Evolutionary conservation across 35 echinoderm and acorn worm genomes (phyloP).

Genomic region (Chiridota heheva): DNA sequence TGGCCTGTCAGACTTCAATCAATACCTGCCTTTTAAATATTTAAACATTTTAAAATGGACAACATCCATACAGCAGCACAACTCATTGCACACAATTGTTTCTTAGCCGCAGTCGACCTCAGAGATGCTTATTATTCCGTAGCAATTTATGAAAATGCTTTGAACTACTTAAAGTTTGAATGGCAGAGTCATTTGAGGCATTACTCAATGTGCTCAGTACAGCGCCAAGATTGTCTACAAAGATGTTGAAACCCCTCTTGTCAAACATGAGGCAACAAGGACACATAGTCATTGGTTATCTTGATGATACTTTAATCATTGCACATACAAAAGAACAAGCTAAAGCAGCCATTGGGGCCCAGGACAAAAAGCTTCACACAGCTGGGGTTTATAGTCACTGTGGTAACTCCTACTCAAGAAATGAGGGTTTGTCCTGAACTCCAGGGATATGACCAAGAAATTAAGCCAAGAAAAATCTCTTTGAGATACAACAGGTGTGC

Average conservation of each 20-base stretch:
- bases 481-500: no score
- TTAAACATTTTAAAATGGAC: conserved; percentile 41
- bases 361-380: no score
- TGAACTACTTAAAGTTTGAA: conserved; percentile 46
- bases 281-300: conserved; percentile 52
- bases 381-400: no score
- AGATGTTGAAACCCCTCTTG: conserved; percentile 61
- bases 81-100: conserved; percentile 22
- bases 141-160: background rate
- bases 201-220: conserved; percentile 69
- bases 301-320: conserved; percentile 51
- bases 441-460: no score
- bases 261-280: conserved; percentile 28
- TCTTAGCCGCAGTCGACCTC: background rate
- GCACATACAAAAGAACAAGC: conserved; percentile 8
- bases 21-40: conserved; percentile 15
- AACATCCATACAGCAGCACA: conserved; percentile 10
- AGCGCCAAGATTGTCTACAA: conserved; percentile 73
- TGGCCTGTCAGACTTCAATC: conserved; percentile 23
- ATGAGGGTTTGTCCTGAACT: no score
- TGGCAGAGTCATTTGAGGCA: conserved; percentile 57
- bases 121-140: conserved; percentile 36
- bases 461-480: no score
- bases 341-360: background rate
- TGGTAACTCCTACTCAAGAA: no score